Evolutionary conservation across 2,888 invertebrate genomes (phyloP).

Genomic region (Osmoderma eremita): DNA sequence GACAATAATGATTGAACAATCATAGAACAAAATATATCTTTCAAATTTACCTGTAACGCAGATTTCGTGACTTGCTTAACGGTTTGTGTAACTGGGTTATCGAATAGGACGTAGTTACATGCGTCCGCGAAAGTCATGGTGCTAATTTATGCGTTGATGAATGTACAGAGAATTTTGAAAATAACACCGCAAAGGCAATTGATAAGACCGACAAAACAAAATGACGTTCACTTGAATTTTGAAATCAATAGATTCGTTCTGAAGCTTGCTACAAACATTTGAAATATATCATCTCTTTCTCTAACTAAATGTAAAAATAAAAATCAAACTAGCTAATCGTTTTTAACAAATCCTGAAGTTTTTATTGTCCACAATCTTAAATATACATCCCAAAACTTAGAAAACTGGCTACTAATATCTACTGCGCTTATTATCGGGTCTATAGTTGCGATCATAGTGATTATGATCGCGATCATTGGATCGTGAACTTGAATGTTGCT

Average conservation of each 20-base stretch:
- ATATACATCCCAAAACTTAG: not conserved
- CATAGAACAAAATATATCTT: no score
- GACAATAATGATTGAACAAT: not conserved
- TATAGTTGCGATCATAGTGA: slow-evolving; percentile 7
- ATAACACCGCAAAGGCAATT: no score
- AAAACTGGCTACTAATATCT: not conserved
- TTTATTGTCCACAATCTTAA: no score
- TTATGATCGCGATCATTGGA: not conserved
- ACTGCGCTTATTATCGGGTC: slow-evolving; percentile 9
- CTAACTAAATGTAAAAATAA: no score
- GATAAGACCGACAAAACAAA: no score
- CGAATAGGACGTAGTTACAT: slow-evolving; percentile 62
- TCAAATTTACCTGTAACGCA: slow-evolving; percentile 57
- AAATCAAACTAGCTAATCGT: no score
- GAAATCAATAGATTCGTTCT: no score
- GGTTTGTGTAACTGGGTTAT: slow-evolving; percentile 61
- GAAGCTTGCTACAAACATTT: no score
- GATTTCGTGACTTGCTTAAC: slow-evolving; percentile 53
- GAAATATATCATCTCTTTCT: no score
- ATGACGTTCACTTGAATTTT: no score
- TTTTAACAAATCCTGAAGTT: no score
- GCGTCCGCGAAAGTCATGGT: slow-evolving; percentile 53
- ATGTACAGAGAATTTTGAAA: no score
- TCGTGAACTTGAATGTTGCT: not conserved
- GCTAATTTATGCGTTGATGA: not conserved